Evolutionary conservation across 2,888 invertebrate genomes (phyloP).

Genomic region (Podotricha telesiphe): DNA sequence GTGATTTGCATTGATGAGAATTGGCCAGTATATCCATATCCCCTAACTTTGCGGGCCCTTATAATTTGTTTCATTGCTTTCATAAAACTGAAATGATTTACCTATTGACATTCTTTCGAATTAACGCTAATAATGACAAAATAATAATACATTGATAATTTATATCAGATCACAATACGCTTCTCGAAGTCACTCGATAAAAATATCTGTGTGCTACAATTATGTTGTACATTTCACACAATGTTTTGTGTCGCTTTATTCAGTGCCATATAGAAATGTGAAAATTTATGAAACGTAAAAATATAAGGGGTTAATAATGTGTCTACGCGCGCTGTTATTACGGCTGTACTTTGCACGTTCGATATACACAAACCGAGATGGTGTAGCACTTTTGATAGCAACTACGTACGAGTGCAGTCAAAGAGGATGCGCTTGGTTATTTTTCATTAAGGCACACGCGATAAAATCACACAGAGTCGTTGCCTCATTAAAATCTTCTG

Average conservation of each 20-base stretch:
- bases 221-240: constrained; percentile 45
- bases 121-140: constrained; percentile 23
- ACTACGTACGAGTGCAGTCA: constrained; percentile 67
- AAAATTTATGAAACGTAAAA: constrained; percentile 48
- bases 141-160: constrained; percentile 26
- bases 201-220: constrained; percentile 44
- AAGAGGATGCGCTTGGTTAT: constrained; percentile 82
- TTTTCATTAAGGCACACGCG: constrained; percentile 81
- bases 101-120: constrained; percentile 44
- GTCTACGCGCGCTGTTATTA: constrained; percentile 44
- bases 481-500: constrained; percentile 84
- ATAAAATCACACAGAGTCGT: constrained; percentile 83
- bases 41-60: constrained; percentile 67
- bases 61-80: constrained; percentile 77
- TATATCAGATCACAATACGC: constrained; percentile 26
- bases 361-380: constrained; percentile 47
- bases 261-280: constrained; percentile 45
- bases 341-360: constrained; percentile 42
- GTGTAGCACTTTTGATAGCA: constrained; percentile 68
- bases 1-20: constrained; percentile 84
- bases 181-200: constrained; percentile 41
- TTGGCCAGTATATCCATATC: constrained; percentile 71
- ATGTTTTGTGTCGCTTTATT: constrained; percentile 42
- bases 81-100: constrained; percentile 63
- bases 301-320: constrained; percentile 49